Conservation (phyloP, 2,888 invertebrate genomes). For the Itoplectis maculator region DNA sequence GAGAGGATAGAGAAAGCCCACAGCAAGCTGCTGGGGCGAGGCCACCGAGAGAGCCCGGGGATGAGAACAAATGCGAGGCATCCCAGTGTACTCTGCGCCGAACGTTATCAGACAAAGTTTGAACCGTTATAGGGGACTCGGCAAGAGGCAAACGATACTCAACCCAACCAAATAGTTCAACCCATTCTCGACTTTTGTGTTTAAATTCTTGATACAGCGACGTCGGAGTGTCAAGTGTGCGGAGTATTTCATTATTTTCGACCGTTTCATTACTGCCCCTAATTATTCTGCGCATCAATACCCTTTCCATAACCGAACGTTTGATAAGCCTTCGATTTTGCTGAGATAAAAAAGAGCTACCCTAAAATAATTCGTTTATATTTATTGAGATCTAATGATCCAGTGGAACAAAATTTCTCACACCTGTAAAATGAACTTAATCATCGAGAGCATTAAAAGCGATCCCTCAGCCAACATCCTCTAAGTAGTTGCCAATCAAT, state of each 20-base stretch:
- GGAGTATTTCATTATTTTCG: background rate
- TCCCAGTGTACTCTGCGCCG: conserved; percentile 35
- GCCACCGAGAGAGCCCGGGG: conserved; percentile 23
- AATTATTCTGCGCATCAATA: background rate
- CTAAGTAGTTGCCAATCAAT: background rate
- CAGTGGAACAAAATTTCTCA: no score
- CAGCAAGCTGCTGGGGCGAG: conserved; percentile 1
- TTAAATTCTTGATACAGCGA: conserved; percentile 34
- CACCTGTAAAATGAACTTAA: no score
- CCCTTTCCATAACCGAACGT: no score
- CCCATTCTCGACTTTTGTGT: conserved; percentile 22
- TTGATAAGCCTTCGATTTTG: no score
- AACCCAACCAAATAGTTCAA: conserved; percentile 26
- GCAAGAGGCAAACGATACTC: conserved; percentile 62
- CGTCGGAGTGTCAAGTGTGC: conserved; percentile 20
- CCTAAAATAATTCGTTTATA: no score
- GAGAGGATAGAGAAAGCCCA: conserved; percentile 38
- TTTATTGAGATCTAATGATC: no score
- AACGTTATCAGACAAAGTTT: conserved; percentile 66
- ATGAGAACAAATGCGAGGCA: conserved; percentile 41
- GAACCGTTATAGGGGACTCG: conserved; percentile 64
- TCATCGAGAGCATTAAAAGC: no score
- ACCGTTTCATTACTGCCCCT: background rate
- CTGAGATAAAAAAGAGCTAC: no score
- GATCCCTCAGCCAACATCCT: no score